Conservation (phyloP, 2,888 invertebrate genomes). For the Sinohyriopsis cumingii region DNA sequence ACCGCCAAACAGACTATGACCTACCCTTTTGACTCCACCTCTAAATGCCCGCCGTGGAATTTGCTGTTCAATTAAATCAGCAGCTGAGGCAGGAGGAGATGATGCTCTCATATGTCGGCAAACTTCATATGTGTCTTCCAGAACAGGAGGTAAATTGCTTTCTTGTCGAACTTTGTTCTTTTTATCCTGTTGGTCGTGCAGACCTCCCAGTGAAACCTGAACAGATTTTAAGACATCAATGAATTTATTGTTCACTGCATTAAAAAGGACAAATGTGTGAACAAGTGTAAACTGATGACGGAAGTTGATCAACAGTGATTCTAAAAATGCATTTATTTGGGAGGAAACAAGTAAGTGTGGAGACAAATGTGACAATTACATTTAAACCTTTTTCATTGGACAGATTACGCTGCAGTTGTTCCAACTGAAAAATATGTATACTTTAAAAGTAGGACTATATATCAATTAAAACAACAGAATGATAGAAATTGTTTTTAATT, state of each 20-base stretch:
- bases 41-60: slow-evolving; percentile 58
- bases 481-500: too few species aligned
- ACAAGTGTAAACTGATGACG: background rate
- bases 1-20: background rate
- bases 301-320: background rate
- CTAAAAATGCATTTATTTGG: background rate
- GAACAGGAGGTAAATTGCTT: slow-evolving; percentile 82
- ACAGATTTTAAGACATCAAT: background rate
- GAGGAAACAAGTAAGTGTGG: too few species aligned
- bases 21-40: slow-evolving; percentile 59
- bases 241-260: background rate
- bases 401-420: too few species aligned
- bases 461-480: too few species aligned
- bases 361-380: too few species aligned
- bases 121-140: slow-evolving; percentile 96
- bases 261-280: background rate
- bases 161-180: slow-evolving; percentile 78
- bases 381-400: too few species aligned
- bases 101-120: slow-evolving; percentile 94
- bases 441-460: too few species aligned
- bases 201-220: slow-evolving; percentile 87
- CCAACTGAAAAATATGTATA: too few species aligned
- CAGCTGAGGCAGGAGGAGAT: slow-evolving; percentile 93
- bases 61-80: slow-evolving; percentile 77
- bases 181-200: slow-evolving; percentile 84